Evolutionary conservation across 1,140 invertebrate genomes (phyloP), one percentile per base, ranked within the genome.

Genomic region (Drosophila parabipectinata): DNA sequence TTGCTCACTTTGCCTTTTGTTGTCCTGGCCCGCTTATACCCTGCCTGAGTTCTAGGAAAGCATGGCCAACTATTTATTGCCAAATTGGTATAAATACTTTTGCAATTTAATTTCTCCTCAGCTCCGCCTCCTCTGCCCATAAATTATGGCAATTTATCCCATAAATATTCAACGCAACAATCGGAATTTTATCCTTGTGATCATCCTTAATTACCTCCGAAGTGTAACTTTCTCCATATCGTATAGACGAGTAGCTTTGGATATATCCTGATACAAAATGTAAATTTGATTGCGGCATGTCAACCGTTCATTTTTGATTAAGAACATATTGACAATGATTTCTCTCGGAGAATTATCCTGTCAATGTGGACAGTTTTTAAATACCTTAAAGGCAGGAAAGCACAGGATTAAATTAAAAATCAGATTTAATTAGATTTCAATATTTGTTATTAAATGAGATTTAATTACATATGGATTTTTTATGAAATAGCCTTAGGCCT

Each of bases 1-100:
- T 64, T 82, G 83, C 79, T 87, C 83, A 81, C 63, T 88, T 88
- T 63, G 63, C 78, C 57, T 72, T 60, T 67, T 73, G 75, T 83
- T 75, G 41, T 26, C 9, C 72, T 26, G 41, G n/a, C 32, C 37
- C 18, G 32, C 24, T 39, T 73, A 73, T 73, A 73, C 71, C 21
- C 69, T 73, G 44, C 69, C 59, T 28, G 3, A 39, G 60, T 47
- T 51, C 18, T 21, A 21, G 47, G 48, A 9, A 18, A 18, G 1
- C 41, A 37, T 10, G 32, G 32, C 32, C 9, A 37, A 37, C 34
- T 37, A 37, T 37, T 37, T 37, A 37, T 37, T 37, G 34, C 9
- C 34, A 37, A 37, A 37, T 37, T 37, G 34, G 34, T 12, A n/a
- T 37, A n/a, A 37, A 37, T 37, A 37, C 34, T 37, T 37, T 37